phyloP scores from a whole-genome alignment of 2,888 invertebrate genomes.

The Diplazon laetatorius region DNA sequence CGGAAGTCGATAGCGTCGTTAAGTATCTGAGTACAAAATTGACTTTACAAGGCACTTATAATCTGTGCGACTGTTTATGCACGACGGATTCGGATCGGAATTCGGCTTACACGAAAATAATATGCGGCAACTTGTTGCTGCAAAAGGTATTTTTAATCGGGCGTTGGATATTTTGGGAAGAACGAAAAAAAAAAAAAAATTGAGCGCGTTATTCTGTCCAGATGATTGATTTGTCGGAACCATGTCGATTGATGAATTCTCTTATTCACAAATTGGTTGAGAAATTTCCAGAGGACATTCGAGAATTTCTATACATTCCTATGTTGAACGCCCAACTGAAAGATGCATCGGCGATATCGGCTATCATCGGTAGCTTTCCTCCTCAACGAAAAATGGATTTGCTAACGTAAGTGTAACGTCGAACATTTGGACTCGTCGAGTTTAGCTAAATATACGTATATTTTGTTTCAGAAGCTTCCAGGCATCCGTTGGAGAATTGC shows the following conservation, averaged over 20 bases:
- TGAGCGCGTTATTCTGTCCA: constrained; percentile 47
- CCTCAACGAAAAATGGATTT: constrained; percentile 49
- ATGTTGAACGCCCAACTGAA: constrained; percentile 72
- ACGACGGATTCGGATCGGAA: constrained; percentile 69
- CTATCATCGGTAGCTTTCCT: constrained; percentile 53
- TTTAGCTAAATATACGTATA: too few relatives aligned
- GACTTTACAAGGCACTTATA: constrained; percentile 70
- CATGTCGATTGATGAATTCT: constrained; percentile 70
- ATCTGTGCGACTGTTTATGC: constrained; percentile 72
- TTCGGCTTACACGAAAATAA: constrained; percentile 68
- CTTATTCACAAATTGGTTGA: constrained; percentile 67
- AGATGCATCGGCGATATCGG: constrained; percentile 64
- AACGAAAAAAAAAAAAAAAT: not conserved
- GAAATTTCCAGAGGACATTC: constrained; percentile 75
- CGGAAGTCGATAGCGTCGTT: constrained; percentile 67
- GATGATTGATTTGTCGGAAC: constrained; percentile 70
- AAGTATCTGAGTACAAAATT: constrained; percentile 69
- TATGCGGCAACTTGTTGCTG: constrained; percentile 72
- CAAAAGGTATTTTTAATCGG: constrained; percentile 68
- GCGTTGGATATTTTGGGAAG: too few relatives aligned
- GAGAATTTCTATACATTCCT: constrained; percentile 72
- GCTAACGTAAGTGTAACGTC: constrained; percentile 61
- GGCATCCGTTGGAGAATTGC: constrained; percentile 70
- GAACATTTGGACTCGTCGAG: too few relatives aligned
- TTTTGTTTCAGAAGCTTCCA: constrained; percentile 72